phyloP scores from a whole-genome alignment of 2,888 invertebrate genomes.

The Apantesis nais region DNA sequence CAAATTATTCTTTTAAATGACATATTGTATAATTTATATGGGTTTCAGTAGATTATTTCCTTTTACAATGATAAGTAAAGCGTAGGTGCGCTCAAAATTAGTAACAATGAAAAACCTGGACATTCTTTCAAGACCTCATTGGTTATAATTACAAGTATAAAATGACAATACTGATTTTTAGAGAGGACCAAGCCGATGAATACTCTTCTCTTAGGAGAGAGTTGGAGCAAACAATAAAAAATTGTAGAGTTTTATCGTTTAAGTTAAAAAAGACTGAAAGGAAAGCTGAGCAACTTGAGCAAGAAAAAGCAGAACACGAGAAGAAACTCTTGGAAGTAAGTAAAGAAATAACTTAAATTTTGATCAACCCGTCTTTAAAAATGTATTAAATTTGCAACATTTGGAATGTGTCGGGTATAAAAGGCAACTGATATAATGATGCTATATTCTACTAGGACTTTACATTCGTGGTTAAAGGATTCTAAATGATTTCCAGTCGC shows the following conservation, averaged over 20 bases:
- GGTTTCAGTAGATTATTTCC: too few relatives aligned
- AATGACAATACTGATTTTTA: constrained; percentile 53
- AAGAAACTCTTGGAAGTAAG: constrained; percentile 87
- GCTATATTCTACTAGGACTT: background rate
- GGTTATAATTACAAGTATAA: background rate
- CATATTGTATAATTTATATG: too few relatives aligned
- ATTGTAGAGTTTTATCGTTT: constrained; percentile 98
- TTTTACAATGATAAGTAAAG: too few relatives aligned
- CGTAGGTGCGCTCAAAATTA: too few relatives aligned
- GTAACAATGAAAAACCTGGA: too few relatives aligned
- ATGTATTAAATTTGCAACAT: background rate
- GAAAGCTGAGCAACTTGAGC: constrained; percentile 93
- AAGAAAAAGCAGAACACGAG: constrained; percentile 91
- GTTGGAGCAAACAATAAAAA: constrained; percentile 98
- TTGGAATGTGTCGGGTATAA: background rate
- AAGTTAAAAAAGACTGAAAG: constrained; percentile 98
- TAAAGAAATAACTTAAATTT: background rate
- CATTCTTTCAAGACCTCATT: background rate
- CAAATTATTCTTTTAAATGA: too few relatives aligned
- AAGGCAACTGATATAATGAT: background rate
- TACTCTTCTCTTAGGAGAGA: constrained; percentile 97
- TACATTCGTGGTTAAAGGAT: background rate
- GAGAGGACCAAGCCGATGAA: constrained; percentile 98
- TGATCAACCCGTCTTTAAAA: background rate
- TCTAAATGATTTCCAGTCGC: too few relatives aligned